Conservation (phyloP, 1,140 invertebrate genomes). For the Octopus sinensis region DNA sequence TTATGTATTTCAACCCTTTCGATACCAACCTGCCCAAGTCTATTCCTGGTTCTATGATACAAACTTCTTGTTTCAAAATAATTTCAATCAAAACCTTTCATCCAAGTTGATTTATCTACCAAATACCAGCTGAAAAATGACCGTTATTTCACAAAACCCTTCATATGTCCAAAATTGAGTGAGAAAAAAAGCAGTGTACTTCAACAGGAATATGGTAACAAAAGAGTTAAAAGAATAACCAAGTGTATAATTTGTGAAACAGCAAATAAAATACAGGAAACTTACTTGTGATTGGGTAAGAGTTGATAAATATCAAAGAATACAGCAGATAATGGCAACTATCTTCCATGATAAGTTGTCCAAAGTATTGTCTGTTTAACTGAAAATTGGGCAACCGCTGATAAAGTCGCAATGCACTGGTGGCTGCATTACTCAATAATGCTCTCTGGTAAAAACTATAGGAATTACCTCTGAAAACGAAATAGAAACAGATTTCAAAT, state of each 20-base stretch:
- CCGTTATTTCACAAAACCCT: slow-evolving; percentile 33
- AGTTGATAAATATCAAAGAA: slow-evolving; percentile 88
- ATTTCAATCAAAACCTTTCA: too few relatives aligned
- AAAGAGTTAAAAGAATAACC: too few relatives aligned
- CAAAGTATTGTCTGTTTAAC: slow-evolving; percentile 77
- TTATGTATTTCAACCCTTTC: too few relatives aligned
- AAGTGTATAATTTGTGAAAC: too few relatives aligned
- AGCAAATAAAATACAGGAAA: slow-evolving; percentile 45
- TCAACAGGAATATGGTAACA: too few relatives aligned
- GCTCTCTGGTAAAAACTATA: slow-evolving; percentile 86
- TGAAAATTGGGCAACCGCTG: slow-evolving; percentile 81
- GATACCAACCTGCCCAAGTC: too few relatives aligned
- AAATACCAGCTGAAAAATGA: too few relatives aligned
- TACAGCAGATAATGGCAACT: slow-evolving; percentile 95
- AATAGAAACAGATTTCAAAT: slow-evolving; percentile 24
- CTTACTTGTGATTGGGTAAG: slow-evolving; percentile 82
- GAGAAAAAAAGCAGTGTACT: too few relatives aligned
- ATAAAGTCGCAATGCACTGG: slow-evolving; percentile 87
- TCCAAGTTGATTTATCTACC: too few relatives aligned
- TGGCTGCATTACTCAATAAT: slow-evolving; percentile 85
- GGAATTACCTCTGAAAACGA: slow-evolving; percentile 67
- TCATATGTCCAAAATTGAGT: neutral
- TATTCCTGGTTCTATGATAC: too few relatives aligned
- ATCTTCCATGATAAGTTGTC: slow-evolving; percentile 80
- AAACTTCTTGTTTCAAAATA: too few relatives aligned